Percentiles rank a stretch among this genome's conserved stretches.
Evolutionary conservation across 2,113 vertebrate genomes (phyloP).

Genomic region (Pampusana beccarii): DNA sequence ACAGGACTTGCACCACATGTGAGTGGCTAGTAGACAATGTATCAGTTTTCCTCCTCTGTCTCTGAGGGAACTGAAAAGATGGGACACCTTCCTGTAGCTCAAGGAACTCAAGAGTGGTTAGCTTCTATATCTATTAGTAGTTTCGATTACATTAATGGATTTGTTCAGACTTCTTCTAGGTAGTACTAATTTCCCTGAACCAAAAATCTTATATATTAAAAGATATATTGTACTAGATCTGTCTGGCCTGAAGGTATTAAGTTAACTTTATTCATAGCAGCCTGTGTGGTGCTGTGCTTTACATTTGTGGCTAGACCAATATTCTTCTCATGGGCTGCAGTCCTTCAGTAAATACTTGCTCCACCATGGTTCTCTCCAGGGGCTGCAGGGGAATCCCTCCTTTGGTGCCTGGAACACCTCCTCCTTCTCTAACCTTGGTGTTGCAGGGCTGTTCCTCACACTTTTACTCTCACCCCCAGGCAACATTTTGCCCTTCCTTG

Average conservation of each 20-base stretch:
- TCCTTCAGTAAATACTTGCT: too few relatives aligned
- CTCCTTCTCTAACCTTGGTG: accelerated
- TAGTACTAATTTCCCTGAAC: background rate
- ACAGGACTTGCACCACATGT: background rate
- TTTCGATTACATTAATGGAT: background rate
- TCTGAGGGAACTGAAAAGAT: background rate
- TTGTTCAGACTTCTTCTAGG: background rate
- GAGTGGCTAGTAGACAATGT: background rate
- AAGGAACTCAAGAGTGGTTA: background rate
- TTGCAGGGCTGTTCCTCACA: background rate
- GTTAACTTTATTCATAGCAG: background rate
- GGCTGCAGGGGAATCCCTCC: too few relatives aligned
- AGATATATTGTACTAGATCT: background rate
- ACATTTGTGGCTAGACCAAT: too few relatives aligned
- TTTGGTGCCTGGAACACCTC: accelerated
- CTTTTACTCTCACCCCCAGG: accelerated
- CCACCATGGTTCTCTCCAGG: too few relatives aligned
- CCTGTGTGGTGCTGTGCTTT: background rate
- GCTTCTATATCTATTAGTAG: background rate
- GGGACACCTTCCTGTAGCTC: background rate
- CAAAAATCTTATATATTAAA: background rate
- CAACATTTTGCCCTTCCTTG: background rate
- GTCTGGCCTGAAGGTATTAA: background rate
- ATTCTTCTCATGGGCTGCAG: too few relatives aligned
- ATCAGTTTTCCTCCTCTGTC: background rate